Percentiles rank a stretch among this genome's conserved stretches.
Conservation (phyloP, 2,113 vertebrate genomes). For the human (Homo sapiens) region DNA sequence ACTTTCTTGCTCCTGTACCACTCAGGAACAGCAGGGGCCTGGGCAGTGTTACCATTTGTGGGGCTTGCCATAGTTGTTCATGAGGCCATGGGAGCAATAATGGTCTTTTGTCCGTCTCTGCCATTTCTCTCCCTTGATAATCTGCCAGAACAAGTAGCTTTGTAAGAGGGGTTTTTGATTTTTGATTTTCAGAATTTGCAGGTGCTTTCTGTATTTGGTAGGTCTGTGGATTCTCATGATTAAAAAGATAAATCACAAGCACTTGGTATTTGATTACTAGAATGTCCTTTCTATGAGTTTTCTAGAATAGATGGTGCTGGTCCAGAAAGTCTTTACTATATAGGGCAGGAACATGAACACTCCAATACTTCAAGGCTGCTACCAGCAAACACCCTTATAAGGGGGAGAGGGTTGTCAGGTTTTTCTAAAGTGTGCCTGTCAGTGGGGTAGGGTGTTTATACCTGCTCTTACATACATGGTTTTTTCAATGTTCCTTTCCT, state of each 20-base stretch:
- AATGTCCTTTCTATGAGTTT: neutral
- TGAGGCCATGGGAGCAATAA: no score
- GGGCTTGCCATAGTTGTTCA: neutral
- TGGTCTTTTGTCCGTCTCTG: neutral
- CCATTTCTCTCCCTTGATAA: no score
- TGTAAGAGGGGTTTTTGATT: no score
- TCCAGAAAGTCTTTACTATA: neutral
- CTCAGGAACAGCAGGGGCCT: neutral
- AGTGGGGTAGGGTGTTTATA: rapidly evolving
- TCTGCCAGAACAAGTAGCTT: no score
- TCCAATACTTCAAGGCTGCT: neutral
- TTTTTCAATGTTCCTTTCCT: neutral
- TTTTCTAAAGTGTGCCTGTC: rapidly evolving
- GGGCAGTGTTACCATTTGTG: neutral
- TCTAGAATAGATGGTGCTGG: neutral
- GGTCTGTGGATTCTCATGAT: neutral
- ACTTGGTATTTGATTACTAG: neutral
- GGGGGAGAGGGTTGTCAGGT: no score
- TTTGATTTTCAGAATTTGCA: neutral
- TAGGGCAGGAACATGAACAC: neutral
- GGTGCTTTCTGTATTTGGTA: neutral
- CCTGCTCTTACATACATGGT: neutral
- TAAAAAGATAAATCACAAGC: neutral
- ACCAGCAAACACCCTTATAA: no score
- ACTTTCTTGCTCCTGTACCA: neutral